phyloP scores from a whole-genome alignment of 2,888 invertebrate genomes.

The Drosophila aldrichi region DNA sequence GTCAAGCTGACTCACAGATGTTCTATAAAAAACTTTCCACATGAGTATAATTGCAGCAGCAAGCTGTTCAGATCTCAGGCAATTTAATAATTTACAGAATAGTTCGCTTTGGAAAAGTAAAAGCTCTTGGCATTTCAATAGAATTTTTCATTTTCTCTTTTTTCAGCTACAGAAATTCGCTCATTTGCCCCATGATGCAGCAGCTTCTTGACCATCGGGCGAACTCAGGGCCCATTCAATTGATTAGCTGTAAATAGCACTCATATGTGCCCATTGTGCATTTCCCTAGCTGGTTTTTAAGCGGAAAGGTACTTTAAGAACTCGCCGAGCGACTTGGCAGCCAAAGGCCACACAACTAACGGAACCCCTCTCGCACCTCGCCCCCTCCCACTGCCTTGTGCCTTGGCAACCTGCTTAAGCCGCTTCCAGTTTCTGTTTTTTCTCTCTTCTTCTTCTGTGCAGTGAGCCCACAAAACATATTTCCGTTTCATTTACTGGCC shows the following conservation, averaged over 20 bases:
- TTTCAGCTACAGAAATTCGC: background rate
- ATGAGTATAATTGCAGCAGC: background rate
- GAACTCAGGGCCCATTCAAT: constrained; percentile 3
- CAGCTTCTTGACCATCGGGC: background rate
- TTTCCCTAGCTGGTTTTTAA: constrained; percentile 32
- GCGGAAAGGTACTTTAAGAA: constrained; percentile 46
- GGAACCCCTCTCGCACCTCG: background rate
- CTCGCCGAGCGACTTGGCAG: constrained; percentile 40
- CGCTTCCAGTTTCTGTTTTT: constrained; percentile 3
- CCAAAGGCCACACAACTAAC: constrained; percentile 37
- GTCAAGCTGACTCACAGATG: background rate
- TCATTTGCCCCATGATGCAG: background rate
- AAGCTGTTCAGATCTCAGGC: background rate
- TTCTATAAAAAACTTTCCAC: background rate
- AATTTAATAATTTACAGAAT: background rate
- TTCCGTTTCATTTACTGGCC: constrained; percentile 79
- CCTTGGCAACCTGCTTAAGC: constrained; percentile 54
- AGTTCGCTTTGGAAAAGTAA: background rate
- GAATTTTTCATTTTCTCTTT: no score
- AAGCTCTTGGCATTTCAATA: background rate
- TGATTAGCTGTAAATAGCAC: constrained; percentile 23
- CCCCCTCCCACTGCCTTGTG: background rate
- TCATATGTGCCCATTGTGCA: background rate
- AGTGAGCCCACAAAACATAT: constrained; percentile 76
- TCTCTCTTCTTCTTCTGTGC: constrained; percentile 42